phyloP scores from a whole-genome alignment of 30 jellyfish, hydroid and myxozoan genomes.

The Aurelia aurita region DNA sequence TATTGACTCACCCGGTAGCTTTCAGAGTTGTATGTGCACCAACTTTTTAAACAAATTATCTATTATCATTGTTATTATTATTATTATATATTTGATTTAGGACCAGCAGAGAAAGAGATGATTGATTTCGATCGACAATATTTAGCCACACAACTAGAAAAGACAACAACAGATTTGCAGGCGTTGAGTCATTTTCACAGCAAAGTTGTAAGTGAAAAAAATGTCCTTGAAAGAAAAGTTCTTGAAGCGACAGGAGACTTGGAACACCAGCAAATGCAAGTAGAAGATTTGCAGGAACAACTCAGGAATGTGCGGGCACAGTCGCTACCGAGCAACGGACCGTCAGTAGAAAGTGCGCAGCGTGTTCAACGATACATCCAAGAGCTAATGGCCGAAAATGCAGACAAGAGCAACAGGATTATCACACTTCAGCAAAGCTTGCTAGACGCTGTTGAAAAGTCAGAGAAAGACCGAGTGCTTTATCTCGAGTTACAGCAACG shows the following conservation, averaged over 20 bases:
- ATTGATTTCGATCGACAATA: constrained; percentile 88
- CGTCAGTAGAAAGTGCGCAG: background rate
- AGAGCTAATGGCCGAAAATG: constrained; percentile 73
- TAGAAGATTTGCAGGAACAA: constrained; percentile 64
- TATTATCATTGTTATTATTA: no score
- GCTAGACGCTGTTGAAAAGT: constrained; percentile 59
- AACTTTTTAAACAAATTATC: no score
- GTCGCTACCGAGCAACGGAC: background rate
- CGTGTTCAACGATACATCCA: constrained; percentile 61
- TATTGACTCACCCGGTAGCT: no score
- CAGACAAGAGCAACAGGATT: constrained; percentile 61
- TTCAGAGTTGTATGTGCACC: no score
- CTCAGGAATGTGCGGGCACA: constrained; percentile 17
- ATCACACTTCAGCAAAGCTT: constrained; percentile 78
- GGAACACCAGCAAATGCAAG: constrained; percentile 56
- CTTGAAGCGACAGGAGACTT: constrained; percentile 62
- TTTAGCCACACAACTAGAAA: constrained; percentile 83
- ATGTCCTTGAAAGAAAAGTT: constrained; percentile 64
- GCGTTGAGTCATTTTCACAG: constrained; percentile 56
- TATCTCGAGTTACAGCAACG: constrained; percentile 65
- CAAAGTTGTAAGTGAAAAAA: constrained; percentile 78
- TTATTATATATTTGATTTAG: constrained; percentile 58
- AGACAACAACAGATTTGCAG: constrained; percentile 70
- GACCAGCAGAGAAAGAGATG: constrained; percentile 81
- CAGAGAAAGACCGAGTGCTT: constrained; percentile 47